Conservation (phyloP, 2,113 vertebrate species). For the Leucosticte australis region DNA sequence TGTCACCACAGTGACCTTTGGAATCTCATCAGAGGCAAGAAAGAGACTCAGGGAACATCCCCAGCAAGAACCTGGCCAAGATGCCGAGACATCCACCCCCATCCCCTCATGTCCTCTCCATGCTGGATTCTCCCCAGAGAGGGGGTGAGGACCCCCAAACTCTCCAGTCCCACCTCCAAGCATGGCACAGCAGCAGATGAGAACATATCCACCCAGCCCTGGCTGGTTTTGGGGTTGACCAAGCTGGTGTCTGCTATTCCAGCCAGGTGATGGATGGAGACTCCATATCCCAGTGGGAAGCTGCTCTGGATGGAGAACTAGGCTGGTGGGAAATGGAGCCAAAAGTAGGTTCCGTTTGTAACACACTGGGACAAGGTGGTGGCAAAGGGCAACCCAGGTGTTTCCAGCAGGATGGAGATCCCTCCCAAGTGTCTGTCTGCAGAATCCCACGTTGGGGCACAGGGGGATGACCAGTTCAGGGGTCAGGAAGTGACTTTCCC, state of each 20-base stretch:
- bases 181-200: neutral
- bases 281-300: accelerated
- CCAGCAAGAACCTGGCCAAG: neutral
- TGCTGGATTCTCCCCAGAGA: neutral
- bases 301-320: neutral
- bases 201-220: neutral
- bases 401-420: neutral
- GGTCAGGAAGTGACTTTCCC: neutral
- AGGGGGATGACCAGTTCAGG: too few relatives aligned
- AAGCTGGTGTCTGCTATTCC: neutral
- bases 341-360: accelerated
- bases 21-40: neutral
- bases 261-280: neutral
- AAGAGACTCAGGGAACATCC: accelerated
- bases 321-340: neutral
- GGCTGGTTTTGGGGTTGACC: neutral
- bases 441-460: accelerated
- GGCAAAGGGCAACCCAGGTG: neutral
- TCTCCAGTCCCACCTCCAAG: neutral
- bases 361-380: neutral
- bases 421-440: neutral
- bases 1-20: neutral
- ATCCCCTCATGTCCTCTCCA: too few relatives aligned
- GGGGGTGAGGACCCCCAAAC: neutral
- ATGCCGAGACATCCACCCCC: accelerated